Evolutionary conservation across 2,888 invertebrate species (phyloP), one percentile per base, ranked within the genome.

Genomic region (Erebia palarica): DNA sequence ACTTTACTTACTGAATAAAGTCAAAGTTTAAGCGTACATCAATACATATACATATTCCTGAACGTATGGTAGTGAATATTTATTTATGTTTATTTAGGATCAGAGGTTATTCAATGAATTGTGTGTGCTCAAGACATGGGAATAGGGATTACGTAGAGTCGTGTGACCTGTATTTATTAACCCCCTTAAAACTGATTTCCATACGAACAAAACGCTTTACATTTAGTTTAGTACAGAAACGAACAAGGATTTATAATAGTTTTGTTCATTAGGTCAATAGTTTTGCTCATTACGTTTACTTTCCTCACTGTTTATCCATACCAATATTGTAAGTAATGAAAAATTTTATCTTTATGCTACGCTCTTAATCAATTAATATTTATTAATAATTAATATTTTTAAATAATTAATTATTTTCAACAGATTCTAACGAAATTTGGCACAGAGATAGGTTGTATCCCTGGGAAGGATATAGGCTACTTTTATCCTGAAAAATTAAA

Each of bases 51-150:
- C 59, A 67, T 58, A 59, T 67, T 36, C 21, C 67, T 49, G 59
- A 49, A 59, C n/a, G 58, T 36, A 59, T 67, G 21, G 27, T 59
- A 10, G 59, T 67, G 67, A 67, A 67, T 67, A 67, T 67, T 58
- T 67, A 67, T 67, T 67, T 67, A 60, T 42, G 63, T 71, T 73
- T 66, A 64, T 73, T 73, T 64, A 70, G 69, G 69, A 69, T 63
- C 65, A 53, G 51, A 60, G 66, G 63, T 69, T 69, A 66, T 71
- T 69, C 53, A 57, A 59, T 70, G 70, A 67, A 73, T 66, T 64
- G 66, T 18, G 53, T 71, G 66, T 71, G 64, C 73, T 67, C 63
- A 53, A 71, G 66, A 59, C 66, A 64, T 69, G 71, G 47, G 68
- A 71, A 66, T 63, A 55, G 27, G 66, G 71, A 73, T 73, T 66